phyloP scores from a whole-genome alignment of 2,888 invertebrate species.

The Neuroscelio doddi region DNA sequence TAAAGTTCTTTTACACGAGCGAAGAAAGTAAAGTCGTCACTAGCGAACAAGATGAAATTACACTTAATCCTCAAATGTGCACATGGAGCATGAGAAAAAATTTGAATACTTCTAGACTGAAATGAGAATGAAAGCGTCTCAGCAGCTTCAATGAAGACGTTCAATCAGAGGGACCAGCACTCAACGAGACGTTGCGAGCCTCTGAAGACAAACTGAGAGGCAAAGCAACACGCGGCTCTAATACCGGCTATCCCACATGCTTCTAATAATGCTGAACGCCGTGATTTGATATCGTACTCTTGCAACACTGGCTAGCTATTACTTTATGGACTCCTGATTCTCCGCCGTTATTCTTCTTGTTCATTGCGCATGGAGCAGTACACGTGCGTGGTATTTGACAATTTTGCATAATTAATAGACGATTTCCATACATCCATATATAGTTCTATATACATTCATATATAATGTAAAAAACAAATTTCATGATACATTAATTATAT shows the following conservation, averaged over 20 bases:
- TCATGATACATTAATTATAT: no score
- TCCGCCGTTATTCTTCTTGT: background rate
- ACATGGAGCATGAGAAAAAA: background rate
- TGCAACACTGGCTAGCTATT: conserved; percentile 8
- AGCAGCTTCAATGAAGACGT: no score
- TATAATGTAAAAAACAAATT: no score
- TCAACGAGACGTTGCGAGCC: conserved; percentile 1
- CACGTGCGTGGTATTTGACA: background rate
- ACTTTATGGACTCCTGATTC: conserved; percentile 11
- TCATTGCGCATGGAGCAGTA: background rate
- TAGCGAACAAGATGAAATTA: no score
- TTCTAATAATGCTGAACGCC: background rate
- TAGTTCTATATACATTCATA: no score
- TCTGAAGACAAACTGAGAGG: conserved; percentile 5
- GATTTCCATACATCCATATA: no score
- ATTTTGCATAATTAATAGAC: no score
- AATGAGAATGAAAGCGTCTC: no score
- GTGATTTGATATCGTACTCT: conserved; percentile 6
- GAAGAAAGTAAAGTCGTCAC: no score
- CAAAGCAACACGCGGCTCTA: conserved; percentile 15
- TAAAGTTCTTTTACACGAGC: no score
- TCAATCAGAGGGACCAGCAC: no score
- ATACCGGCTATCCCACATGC: conserved; percentile 16
- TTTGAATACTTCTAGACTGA: background rate
- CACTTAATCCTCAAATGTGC: no score